phyloP scores from a whole-genome alignment of 2,113 vertebrate species.

The Anarrhichthys ocellatus region DNA sequence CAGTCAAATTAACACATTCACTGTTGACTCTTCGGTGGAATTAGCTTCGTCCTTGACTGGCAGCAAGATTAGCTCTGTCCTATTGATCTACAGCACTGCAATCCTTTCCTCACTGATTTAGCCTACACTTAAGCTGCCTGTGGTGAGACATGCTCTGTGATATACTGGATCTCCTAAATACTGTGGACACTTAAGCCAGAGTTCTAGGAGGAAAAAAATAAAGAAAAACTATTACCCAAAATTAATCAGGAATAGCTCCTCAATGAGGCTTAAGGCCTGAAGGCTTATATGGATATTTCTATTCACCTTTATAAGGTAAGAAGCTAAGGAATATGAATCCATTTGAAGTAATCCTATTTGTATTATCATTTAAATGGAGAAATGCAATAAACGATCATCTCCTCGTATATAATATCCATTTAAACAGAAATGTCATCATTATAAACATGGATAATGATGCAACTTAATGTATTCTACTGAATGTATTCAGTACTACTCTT shows the following conservation, averaged over 20 bases:
- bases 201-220: neutral
- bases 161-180: conserved; percentile 19
- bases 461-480: neutral
- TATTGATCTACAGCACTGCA: conserved; percentile 45
- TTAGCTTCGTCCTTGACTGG: conserved; percentile 45
- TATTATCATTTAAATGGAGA: neutral
- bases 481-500: too few species aligned
- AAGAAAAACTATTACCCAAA: neutral
- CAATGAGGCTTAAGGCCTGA: neutral
- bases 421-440: neutral
- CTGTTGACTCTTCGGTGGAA: conserved; percentile 36
- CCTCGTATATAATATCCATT: neutral
- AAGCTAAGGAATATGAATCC: neutral
- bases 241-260: neutral
- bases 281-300: neutral
- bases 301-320: neutral
- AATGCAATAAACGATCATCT: neutral
- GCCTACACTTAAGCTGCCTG: conserved; percentile 21
- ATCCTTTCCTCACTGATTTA: conserved; percentile 34
- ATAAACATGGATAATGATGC: neutral
- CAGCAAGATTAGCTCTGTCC: conserved; percentile 54
- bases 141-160: conserved; percentile 24
- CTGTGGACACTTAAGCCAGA: neutral
- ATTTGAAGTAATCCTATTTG: neutral
- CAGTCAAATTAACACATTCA: conserved; percentile 30